Percentiles rank a stretch among this genome's conserved stretches.
Conservation (phyloP, 2,113 vertebrate species). For the Balaeniceps rex region DNA sequence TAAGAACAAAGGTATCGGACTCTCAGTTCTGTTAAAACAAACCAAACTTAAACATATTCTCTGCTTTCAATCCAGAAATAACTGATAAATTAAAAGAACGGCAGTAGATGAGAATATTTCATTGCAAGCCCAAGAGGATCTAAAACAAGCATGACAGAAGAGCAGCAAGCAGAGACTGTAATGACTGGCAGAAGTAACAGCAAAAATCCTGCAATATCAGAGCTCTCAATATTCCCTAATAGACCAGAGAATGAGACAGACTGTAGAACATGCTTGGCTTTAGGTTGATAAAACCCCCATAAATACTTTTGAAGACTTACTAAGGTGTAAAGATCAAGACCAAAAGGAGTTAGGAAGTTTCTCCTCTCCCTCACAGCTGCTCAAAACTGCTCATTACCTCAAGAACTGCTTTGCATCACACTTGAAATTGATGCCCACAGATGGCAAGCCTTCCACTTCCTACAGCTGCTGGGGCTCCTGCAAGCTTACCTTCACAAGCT, state of each 20-base stretch:
- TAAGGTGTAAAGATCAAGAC: not conserved
- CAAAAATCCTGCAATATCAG: not conserved
- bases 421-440: not conserved
- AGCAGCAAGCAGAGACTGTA: not conserved
- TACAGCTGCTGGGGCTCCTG: not conserved
- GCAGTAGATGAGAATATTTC: not conserved
- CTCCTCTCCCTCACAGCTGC: not conserved
- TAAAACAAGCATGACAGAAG: not conserved
- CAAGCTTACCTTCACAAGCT: not conserved
- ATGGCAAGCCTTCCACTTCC: not conserved
- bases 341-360: not conserved
- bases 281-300: not conserved
- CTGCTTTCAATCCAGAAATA: not conserved
- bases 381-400: not conserved
- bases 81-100: not conserved
- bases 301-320: not conserved
- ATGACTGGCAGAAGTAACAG: not conserved
- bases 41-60: not conserved
- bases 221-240: not conserved
- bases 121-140: not conserved
- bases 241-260: not conserved
- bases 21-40: not conserved
- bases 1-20: not conserved
- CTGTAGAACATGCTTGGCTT: not conserved
- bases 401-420: not conserved